Base-by-base conservation (phyloP, 1,140 invertebrate genomes). In the Hesperophylax magnus region DNA sequence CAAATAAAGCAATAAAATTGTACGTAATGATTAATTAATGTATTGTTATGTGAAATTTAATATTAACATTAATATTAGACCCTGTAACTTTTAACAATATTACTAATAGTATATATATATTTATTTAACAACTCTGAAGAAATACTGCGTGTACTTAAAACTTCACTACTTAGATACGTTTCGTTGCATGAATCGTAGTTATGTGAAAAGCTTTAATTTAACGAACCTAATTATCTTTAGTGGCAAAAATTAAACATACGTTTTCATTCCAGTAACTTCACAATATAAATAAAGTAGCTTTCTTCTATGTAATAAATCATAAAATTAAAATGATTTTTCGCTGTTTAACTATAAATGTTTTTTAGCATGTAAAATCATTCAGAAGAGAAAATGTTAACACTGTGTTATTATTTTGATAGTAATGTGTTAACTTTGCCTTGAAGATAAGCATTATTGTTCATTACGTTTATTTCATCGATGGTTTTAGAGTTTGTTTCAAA, bases 41-140 rank as follows among this genome's bases (percentile, higher is more conserved):
- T 71, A 71, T 47, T 22, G 67, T 71, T 71, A 71, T 71, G 67
- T 71, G 67, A 71, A 71, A 71, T n/a, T n/a, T 71, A 71, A 71
- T 71, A 47, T 71, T 71, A 71, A 71, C 18, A 20, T 71, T 47
- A 71, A 53, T 6, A 71, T 71, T 71, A 71, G 67, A 47, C 39
- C 39, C 47, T 71, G 39, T 71, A 71, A 71, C 67, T 39, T 47
- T 71, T 47, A 71, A 71, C n/a, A 71, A 17, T 65, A 18, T 58
- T 18, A 18, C 20, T 58, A 18, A 65, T 27, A 22, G 22, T 47
- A 34, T 71, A 71, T 39, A 69, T 69, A 71, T 71, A 71, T 71
- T 71, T 71, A 71, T 71, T 71, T 22, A 71, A 71, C 31, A 8
- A 47, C 39, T 69, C 65, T 39, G 65, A 53, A 71, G 17, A 53